Percentiles rank a stretch among this genome's conserved stretches.
phyloP scores from a whole-genome alignment of 2,113 vertebrate genomes.

The Toxostoma redivivum region DNA sequence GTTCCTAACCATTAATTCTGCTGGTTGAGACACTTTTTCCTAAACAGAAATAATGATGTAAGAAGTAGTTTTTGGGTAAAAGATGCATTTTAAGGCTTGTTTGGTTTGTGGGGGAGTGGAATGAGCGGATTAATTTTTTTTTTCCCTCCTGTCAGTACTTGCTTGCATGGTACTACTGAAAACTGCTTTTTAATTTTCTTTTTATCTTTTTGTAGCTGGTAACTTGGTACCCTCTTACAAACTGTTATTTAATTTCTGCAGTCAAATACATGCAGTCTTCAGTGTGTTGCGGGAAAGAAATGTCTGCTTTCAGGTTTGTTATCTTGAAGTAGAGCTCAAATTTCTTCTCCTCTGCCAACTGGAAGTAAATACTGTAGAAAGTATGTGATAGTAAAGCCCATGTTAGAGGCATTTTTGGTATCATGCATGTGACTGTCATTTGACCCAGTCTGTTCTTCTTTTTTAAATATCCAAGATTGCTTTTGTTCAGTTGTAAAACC shows the following conservation, averaged over 20 bases:
- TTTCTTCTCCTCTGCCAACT: neutral
- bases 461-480: neutral
- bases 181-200: neutral
- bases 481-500: neutral
- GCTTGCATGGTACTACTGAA: neutral
- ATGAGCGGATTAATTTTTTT: accelerated
- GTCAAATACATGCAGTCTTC: neutral
- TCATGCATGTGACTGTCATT: neutral
- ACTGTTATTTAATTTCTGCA: neutral
- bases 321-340: neutral
- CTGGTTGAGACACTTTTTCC: neutral
- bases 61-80: neutral
- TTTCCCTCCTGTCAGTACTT: neutral
- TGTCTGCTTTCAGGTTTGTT: neutral
- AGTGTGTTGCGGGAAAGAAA: neutral
- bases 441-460: neutral
- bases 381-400: neutral
- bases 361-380: neutral
- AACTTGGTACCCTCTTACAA: neutral
- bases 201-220: neutral
- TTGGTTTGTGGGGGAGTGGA: neutral
- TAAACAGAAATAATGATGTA: neutral
- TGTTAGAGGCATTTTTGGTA: neutral
- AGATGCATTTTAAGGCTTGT: neutral
- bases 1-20: neutral